Percentiles rank a stretch among this genome's conserved stretches.
Evolutionary conservation across 2,888 invertebrate species (phyloP).

Genomic region (Cephus pygmeus): DNA sequence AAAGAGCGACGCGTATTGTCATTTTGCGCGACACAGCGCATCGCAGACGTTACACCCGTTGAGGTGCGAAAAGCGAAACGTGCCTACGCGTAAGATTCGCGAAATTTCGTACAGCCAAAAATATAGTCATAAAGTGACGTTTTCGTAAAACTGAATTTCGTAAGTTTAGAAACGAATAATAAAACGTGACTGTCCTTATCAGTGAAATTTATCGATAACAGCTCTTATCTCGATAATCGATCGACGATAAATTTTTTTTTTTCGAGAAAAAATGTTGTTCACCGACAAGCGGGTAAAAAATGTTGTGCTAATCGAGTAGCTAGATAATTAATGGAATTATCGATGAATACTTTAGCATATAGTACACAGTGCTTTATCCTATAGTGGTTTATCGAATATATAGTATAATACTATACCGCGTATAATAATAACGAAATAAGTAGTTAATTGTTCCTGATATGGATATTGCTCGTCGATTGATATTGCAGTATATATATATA

Average conservation of each 20-base stretch:
- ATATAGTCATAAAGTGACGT: background rate
- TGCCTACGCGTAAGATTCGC: slow-evolving; percentile 39
- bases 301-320: background rate
- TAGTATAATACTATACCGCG: background rate
- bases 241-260: background rate
- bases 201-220: background rate
- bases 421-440: background rate
- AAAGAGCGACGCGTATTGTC: slow-evolving; percentile 42
- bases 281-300: background rate
- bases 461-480: background rate
- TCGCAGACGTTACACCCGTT: slow-evolving; percentile 2
- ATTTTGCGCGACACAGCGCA: slow-evolving; percentile 15
- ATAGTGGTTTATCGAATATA: background rate
- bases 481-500: background rate
- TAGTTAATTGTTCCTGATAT: background rate
- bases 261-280: background rate
- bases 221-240: background rate
- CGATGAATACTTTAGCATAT: background rate
- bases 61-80: slow-evolving; percentile 22
- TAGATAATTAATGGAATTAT: background rate
- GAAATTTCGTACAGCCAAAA: slow-evolving; percentile 19
- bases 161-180: background rate
- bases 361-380: background rate
- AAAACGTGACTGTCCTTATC: background rate
- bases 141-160: no score